Conservation (phyloP, 2,888 invertebrate genomes). For the Apantesis nais region DNA sequence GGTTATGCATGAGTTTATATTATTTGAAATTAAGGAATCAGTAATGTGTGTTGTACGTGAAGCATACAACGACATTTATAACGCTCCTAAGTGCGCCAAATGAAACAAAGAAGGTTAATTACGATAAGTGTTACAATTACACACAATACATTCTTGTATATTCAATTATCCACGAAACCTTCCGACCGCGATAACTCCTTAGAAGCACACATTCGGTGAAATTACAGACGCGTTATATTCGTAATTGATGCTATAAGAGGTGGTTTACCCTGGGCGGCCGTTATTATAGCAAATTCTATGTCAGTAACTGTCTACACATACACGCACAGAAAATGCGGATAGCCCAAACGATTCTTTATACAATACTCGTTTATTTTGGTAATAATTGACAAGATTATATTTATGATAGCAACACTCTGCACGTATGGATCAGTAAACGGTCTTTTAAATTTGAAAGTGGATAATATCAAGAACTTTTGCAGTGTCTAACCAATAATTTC, state of each 20-base stretch:
- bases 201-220: slow-evolving; percentile 57
- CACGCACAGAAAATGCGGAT: slow-evolving; percentile 55
- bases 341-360: slow-evolving; percentile 52
- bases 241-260: slow-evolving; percentile 73
- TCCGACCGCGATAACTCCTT: slow-evolving; percentile 45
- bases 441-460: slow-evolving; percentile 26
- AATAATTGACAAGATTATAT: slow-evolving; percentile 53
- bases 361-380: slow-evolving; percentile 53
- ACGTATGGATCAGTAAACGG: slow-evolving; percentile 28
- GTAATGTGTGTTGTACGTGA: background rate
- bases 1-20: too few species aligned
- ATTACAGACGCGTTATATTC: slow-evolving; percentile 65
- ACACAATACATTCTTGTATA: slow-evolving; percentile 36
- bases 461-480: slow-evolving; percentile 18
- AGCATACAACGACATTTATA: background rate
- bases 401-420: slow-evolving; percentile 22
- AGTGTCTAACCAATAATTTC: slow-evolving; percentile 1
- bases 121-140: slow-evolving; percentile 39
- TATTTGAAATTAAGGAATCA: background rate
- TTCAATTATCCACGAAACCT: slow-evolving; percentile 58
- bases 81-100: background rate
- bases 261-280: slow-evolving; percentile 62
- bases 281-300: slow-evolving; percentile 68
- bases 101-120: slow-evolving; percentile 31
- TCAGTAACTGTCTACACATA: slow-evolving; percentile 43